A percentile compares a stretch with the other conserved stretches of the same genome.
Evolutionary conservation across 2,113 vertebrate genomes (phyloP).

Genomic region (Spea bombifrons): DNA sequence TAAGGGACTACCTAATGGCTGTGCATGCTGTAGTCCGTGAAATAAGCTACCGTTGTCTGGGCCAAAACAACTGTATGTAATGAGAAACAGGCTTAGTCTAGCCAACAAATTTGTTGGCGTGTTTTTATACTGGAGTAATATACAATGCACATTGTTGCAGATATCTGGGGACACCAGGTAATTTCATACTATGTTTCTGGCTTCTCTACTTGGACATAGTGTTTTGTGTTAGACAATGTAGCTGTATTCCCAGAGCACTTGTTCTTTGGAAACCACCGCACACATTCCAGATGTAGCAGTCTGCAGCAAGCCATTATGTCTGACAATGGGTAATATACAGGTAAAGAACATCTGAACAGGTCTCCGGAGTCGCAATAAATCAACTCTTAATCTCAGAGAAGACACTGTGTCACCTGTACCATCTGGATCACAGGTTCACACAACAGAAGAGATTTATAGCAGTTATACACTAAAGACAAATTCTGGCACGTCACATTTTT

Average conservation of each 20-base stretch:
- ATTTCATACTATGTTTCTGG: no score
- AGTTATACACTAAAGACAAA: constrained; percentile 18
- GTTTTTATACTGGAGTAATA: no score
- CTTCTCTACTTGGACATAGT: no score
- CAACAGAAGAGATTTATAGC: constrained; percentile 16
- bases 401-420: constrained; percentile 28
- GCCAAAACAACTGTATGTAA: no score
- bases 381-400: constrained; percentile 27
- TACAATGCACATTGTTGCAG: no score
- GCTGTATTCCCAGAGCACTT: constrained; percentile 22
- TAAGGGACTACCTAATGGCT: no score
- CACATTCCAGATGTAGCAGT: constrained; percentile 31
- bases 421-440: constrained; percentile 24
- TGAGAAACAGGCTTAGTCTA: no score
- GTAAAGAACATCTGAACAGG: constrained; percentile 36
- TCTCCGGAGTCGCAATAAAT: constrained; percentile 32
- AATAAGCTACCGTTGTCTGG: no score
- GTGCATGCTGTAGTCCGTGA: no score
- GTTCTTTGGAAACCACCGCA: constrained; percentile 17
- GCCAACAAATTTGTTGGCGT: no score
- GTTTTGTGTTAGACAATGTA: no score
- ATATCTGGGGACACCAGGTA: no score
- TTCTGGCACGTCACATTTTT: background rate
- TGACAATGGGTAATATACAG: constrained; percentile 32
- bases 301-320: constrained; percentile 29